Base-by-base conservation (phyloP, 1,140 invertebrate species). In the Chelonus insularis region DNA sequence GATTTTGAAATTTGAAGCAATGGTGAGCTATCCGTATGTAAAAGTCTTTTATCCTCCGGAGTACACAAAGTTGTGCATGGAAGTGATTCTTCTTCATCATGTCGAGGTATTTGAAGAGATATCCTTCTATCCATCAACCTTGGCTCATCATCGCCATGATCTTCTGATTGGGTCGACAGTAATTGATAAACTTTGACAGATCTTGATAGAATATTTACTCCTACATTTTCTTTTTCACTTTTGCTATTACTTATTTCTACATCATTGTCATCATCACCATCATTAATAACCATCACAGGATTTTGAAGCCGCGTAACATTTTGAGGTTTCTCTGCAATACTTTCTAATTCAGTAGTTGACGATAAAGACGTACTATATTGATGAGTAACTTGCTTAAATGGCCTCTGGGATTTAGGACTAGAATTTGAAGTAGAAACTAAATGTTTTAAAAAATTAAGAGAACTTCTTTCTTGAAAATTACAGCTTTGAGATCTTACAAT, bases 91-190 rank as follows among this genome's bases (percentile, higher is more conserved):
- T 63, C 65, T 9, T 70, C 67, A 12, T 65, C 65, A 3, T 65
- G 62, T 16, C 64, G 20, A 2, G n/a, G 36, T 12, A 73, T 72
- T 41, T 73, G 68, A 29, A 75, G 41, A 0, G 71, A 73, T 29
- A 68, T 73, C 23, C 73, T 60, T 4, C 71, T 60, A 39, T 70
- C 66, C 3, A 57, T 34, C 3, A 67, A 21, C 3, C 63, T 32
- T 1, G 65, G 23, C 5, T 67, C 66, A 4, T 41, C 57, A 18
- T 73, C 73, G 0, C 47, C 56, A 8, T 63, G 59, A 45, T 75
- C 73, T 7, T 75, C 73, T 0, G 72, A 75, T n/a, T 73, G 68
- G 0, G 73, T 73, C 16, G 72, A 71, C 39, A 74, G 29, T 0
- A 74, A 50, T 21, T 74, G 71, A 20, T 75, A 73, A 12, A 74